Evolutionary conservation across 2,797 vertebrate genomes (phyloP).

Genomic region (Pogonophryne albipinna): DNA sequence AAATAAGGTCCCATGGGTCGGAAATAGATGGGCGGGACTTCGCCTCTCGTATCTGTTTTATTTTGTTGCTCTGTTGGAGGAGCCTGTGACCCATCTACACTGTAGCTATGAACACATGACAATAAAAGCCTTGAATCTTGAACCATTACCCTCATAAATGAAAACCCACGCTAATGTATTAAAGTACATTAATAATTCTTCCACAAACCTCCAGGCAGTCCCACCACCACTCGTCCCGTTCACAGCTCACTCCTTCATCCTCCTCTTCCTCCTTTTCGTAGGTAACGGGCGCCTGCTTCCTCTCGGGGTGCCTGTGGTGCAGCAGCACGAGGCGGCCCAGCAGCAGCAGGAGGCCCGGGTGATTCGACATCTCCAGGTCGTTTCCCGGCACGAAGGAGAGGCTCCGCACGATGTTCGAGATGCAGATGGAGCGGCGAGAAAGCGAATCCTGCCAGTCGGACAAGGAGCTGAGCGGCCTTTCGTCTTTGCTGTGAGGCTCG

Average conservation of each 20-base stretch:
- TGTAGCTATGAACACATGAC: too few species aligned
- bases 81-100: too few species aligned
- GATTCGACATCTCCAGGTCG: conserved; percentile 97
- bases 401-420: conserved; percentile 98
- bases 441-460: conserved; percentile 98
- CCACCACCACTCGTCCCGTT: conserved; percentile 99
- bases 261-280: conserved; percentile 98
- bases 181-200: too few species aligned
- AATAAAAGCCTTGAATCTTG: too few species aligned
- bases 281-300: conserved; percentile 95
- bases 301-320: conserved; percentile 96
- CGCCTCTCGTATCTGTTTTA: too few species aligned
- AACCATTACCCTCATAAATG: too few species aligned
- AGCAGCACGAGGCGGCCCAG: conserved; percentile 95
- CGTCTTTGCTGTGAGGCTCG: conserved; percentile 97
- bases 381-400: conserved; percentile 97
- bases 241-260: conserved; percentile 94
- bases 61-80: too few species aligned
- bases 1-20: too few species aligned
- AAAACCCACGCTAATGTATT: too few species aligned
- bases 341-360: conserved; percentile 95
- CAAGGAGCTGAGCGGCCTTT: conserved; percentile 94
- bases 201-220: conserved; percentile 93
- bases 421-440: conserved; percentile 93
- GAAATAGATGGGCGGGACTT: too few species aligned